Evolutionary conservation across 2,113 vertebrate genomes (phyloP), one percentile per base, ranked within the genome.

Genomic region (Enhydra lutris): DNA sequence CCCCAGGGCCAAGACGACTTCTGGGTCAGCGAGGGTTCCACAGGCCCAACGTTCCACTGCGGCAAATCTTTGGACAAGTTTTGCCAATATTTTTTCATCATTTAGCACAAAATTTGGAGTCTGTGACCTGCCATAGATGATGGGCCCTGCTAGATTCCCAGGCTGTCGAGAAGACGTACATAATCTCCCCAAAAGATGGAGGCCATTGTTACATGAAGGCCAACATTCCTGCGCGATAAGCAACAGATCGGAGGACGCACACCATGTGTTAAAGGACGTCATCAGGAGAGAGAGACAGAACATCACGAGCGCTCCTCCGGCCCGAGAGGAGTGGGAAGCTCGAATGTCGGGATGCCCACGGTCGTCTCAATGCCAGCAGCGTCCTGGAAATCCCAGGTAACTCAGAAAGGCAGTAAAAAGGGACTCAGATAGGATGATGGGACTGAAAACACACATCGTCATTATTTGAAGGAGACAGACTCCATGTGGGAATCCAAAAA

Each of bases 221-320:
- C 10, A 15, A 24, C 18, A 23, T 23, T 31, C 31, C 21, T n/a
- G 20, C 24, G 4, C 12, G 52, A 79, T 3, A 71, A 71, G 71
- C 47, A 42, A 21, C 55, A 59, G 21, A 24, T 1, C 29, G 4
- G 47, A 21, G 39, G 50, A 39, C 61, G 39, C 26, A 12, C 3
- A 17, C 20, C 11, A 3, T 8, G 18, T 45, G 21, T 20, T 36
- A 17, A 59, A 17, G 7, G 15, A 12, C 3, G 5, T n/a, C n/a
- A 7, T 6, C 31, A 17, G 42, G n/a, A 10, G 67, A 71, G 73
- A 29, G 4, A 31, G 20, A 26, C 71, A 42, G 4, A 20, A 7
- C 7, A 7, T 17, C 20, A 3, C 42, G 4, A 26, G 24, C 1
- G 0, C 0, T 7, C 8, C 1, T 11, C 29, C 2, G 11, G 7